Percentiles rank a stretch among this genome's conserved stretches.
Conservation (phyloP, 2,888 invertebrate species). For the Eupithecia exiguata region DNA sequence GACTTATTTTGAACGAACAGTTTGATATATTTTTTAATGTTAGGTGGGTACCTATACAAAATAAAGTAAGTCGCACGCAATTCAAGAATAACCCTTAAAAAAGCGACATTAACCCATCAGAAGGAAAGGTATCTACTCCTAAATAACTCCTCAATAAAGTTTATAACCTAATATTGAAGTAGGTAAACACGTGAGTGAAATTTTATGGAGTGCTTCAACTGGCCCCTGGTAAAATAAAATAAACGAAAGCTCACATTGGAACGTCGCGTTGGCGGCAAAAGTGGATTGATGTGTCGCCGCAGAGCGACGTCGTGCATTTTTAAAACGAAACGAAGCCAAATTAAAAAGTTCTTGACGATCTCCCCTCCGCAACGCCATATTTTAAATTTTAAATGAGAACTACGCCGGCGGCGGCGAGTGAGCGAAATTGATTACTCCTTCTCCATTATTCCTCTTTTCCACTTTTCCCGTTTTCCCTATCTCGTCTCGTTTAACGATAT, state of each 20-base stretch:
- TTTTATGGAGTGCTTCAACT: conserved; percentile 38
- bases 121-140: neutral
- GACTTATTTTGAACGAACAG: neutral
- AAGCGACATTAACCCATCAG: neutral
- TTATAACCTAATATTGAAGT: neutral
- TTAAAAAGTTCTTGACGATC: conserved; percentile 80
- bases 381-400: conserved; percentile 83
- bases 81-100: neutral
- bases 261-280: conserved; percentile 68
- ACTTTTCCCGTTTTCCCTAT: conserved; percentile 75
- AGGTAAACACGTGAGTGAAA: neutral
- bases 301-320: conserved; percentile 78
- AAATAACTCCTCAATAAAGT: neutral
- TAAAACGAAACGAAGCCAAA: conserved; percentile 77
- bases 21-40: neutral
- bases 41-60: neutral
- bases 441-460: conserved; percentile 82
- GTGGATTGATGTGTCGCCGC: conserved; percentile 82
- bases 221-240: conserved; percentile 50
- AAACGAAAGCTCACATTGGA: conserved; percentile 57
- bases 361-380: conserved; percentile 75
- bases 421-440: conserved; percentile 84
- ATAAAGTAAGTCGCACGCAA: neutral
- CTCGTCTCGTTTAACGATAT: conserved; percentile 79
- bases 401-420: conserved; percentile 77